These are phyloP conservation scores for Tursiops truncatus DNA, from an alignment of 2,113 vertebrate genomes.

Conservation along the genomic window DNA sequence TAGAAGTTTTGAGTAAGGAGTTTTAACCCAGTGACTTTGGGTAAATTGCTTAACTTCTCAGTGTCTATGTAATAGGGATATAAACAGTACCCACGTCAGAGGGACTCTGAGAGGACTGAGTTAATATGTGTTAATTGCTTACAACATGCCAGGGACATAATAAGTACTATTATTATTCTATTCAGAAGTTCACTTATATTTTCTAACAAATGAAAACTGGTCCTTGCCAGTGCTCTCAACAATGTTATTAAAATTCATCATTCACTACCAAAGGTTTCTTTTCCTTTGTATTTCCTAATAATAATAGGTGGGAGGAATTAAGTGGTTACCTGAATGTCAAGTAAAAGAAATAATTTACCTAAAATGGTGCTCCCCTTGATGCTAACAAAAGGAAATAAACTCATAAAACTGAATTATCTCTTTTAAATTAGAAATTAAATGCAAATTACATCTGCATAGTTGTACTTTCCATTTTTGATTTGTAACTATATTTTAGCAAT, in stretches of 20 bases:
- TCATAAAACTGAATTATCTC: slow-evolving; percentile 17
- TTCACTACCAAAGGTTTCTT: neutral
- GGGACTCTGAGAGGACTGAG: neutral
- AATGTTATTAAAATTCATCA: slow-evolving; percentile 11
- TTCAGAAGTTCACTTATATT: slow-evolving; percentile 28
- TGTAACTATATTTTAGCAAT: neutral
- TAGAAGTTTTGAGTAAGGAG: neutral
- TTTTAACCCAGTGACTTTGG: neutral
- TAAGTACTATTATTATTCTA: neutral
- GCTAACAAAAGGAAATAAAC: slow-evolving; percentile 16
- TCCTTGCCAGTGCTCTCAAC: neutral
- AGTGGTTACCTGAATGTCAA: neutral
- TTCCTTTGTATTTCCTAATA: neutral
- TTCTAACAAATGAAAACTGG: slow-evolving; percentile 8
- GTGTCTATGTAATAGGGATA: neutral
- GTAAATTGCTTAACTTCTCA: neutral
- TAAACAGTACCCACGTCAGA: neutral
- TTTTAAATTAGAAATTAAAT: slow-evolving; percentile 55
- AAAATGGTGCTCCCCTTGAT: neutral
- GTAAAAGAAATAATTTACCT: slow-evolving; percentile 41
- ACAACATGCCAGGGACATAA: neutral
- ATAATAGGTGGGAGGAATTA: neutral
- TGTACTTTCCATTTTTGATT: slow-evolving; percentile 30
- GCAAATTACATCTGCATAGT: neutral
- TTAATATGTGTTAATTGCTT: neutral